These are phyloP conservation scores for Tanypteryx hageni DNA, from an alignment of 2,888 invertebrate species.

Conservation along the genomic window DNA sequence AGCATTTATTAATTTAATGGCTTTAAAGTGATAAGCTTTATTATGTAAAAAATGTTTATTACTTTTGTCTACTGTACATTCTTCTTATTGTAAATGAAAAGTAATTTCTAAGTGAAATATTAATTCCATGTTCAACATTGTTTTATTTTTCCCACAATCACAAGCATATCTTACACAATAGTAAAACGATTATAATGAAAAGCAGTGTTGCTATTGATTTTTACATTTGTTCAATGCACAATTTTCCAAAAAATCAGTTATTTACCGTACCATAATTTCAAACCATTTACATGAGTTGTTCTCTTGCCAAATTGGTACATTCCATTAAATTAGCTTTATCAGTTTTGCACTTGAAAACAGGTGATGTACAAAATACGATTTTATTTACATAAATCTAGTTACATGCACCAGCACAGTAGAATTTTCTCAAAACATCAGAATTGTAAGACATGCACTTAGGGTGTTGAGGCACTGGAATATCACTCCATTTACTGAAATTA, in stretches of 20 bases:
- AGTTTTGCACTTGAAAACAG: constrained; percentile 9
- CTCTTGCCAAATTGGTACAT: constrained; percentile 1
- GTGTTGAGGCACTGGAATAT: constrained; percentile 58
- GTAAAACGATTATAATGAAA: constrained; percentile 60
- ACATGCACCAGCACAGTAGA: constrained; percentile 41
- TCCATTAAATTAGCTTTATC: neutral
- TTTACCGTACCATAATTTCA: constrained; percentile 25
- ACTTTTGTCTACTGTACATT: neutral
- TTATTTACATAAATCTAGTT: constrained; percentile 56
- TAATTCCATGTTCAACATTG: constrained; percentile 56
- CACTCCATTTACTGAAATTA: constrained; percentile 43
- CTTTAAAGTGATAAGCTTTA: neutral
- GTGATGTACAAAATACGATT: constrained; percentile 24
- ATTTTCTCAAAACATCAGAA: constrained; percentile 37
- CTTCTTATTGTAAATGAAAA: no score
- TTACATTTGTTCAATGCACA: constrained; percentile 44
- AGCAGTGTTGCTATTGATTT: constrained; percentile 52
- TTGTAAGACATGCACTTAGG: constrained; percentile 52
- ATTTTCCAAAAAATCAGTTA: neutral
- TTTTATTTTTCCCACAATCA: constrained; percentile 64
- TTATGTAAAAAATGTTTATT: neutral
- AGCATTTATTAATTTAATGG: neutral
- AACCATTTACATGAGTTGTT: neutral
- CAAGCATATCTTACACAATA: constrained; percentile 64
- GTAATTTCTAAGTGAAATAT: neutral